These are phyloP conservation scores for Crocuta crocuta DNA, from an alignment of 2,113 vertebrate species.

Conservation along the genomic window DNA sequence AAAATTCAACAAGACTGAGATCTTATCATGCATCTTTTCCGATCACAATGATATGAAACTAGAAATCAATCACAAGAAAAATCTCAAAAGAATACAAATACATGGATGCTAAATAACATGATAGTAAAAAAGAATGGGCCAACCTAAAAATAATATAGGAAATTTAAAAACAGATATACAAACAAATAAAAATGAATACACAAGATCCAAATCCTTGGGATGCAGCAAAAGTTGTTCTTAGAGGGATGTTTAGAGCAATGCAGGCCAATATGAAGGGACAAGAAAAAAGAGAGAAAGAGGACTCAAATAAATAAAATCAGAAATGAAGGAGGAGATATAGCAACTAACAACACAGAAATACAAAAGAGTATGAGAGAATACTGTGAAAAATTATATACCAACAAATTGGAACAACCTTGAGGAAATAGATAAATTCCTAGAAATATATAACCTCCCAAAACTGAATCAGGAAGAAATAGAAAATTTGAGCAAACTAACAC, in stretches of 20 bases:
- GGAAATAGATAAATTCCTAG: not conserved
- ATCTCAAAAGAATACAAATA: not conserved
- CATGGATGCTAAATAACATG: not conserved
- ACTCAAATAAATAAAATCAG: not conserved
- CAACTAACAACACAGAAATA: not conserved
- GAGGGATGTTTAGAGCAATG: not conserved
- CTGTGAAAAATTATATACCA: not conserved
- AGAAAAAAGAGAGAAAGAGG: not conserved
- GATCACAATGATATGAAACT: not conserved
- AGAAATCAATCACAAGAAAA: not conserved
- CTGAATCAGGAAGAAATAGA: not conserved
- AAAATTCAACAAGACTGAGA: not conserved
- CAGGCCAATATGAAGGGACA: not conserved
- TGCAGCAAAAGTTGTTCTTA: not conserved
- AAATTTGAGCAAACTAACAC: not conserved
- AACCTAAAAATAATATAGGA: not conserved
- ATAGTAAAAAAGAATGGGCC: not conserved
- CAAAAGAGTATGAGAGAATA: not conserved
- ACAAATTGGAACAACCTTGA: not conserved
- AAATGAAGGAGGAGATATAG: not conserved
- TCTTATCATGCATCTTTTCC: not conserved
- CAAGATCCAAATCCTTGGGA: not conserved
- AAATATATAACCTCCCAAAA: not conserved
- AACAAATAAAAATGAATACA: not conserved
- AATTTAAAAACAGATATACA: not conserved